These are phyloP conservation scores for Smithornis capensis DNA, from an alignment of 2,113 vertebrate species.

Conservation along the genomic window DNA sequence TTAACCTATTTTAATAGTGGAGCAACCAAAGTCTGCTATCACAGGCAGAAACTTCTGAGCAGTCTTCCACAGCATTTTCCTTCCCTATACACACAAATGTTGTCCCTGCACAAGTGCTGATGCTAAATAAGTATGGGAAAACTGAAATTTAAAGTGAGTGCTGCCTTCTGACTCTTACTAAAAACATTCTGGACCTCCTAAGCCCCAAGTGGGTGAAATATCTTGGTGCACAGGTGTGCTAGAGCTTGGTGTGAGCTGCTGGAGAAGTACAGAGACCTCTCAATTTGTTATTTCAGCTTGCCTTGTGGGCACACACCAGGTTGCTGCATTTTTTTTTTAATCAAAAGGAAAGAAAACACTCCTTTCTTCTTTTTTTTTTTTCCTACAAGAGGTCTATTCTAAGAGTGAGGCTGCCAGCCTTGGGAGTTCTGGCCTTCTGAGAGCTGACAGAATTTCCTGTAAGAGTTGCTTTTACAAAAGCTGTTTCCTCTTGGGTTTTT, in stretches of 20 bases:
- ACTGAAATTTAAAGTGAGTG: not conserved
- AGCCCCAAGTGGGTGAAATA: not conserved
- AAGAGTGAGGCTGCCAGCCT: not conserved
- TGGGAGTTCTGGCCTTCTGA: not conserved
- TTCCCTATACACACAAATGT: not conserved
- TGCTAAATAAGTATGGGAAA: not conserved
- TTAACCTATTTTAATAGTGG: not conserved
- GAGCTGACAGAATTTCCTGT: conserved; percentile 23
- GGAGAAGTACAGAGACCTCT: not conserved
- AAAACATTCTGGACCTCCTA: not conserved
- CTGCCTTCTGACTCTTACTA: accelerated
- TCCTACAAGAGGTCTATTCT: not conserved
- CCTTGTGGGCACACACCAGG: not conserved
- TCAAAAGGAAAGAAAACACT: not conserved
- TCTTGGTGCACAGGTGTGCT: not conserved
- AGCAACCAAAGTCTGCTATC: not conserved
- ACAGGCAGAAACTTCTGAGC: not conserved
- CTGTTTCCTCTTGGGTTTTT: not conserved
- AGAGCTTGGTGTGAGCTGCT: not conserved
- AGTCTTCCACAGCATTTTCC: not conserved
- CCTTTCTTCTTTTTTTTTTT: not conserved
- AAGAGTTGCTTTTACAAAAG: not conserved
- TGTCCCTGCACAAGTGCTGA: not conserved
- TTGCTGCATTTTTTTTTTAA: not conserved
- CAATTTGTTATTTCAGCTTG: not conserved